Evolutionary conservation across 1,140 invertebrate species (phyloP).

Genomic region (Lucilia sericata): DNA sequence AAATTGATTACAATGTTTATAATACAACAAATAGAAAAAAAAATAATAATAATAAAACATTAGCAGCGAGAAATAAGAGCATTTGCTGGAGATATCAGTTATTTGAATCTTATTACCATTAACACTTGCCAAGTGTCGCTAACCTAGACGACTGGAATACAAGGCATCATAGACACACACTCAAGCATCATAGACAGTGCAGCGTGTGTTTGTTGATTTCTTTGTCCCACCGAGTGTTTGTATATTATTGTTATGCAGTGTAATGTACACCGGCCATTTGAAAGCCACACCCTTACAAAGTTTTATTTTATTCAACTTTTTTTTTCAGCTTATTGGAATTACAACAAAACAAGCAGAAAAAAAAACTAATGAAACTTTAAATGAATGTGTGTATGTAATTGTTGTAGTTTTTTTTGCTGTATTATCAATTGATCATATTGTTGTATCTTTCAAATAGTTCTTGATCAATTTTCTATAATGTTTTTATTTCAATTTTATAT

Average conservation of each 20-base stretch:
- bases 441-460: conserved; percentile 2
- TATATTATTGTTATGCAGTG: not conserved
- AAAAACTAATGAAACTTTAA: not conserved
- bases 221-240: not conserved
- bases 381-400: not conserved
- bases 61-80: conserved; percentile 5
- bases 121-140: conserved; percentile 43
- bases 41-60: not conserved
- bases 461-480: conserved; percentile 1
- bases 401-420: not conserved
- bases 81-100: conserved; percentile 19
- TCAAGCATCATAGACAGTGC: not conserved
- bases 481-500: not conserved
- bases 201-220: not conserved
- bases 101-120: conserved; percentile 44
- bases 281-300: conserved; percentile 12
- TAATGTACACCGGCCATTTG: conserved; percentile 20
- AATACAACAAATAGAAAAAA: not conserved
- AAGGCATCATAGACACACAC: not conserved
- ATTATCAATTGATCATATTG: conserved; percentile 1
- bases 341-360: no score
- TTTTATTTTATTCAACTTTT: no score
- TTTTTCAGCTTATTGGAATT: no score
- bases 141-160: conserved; percentile 7
- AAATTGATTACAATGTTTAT: conserved; percentile 14